Evolutionary conservation across 2,888 invertebrate species (phyloP).

Genomic region (Sesamia inferens): DNA sequence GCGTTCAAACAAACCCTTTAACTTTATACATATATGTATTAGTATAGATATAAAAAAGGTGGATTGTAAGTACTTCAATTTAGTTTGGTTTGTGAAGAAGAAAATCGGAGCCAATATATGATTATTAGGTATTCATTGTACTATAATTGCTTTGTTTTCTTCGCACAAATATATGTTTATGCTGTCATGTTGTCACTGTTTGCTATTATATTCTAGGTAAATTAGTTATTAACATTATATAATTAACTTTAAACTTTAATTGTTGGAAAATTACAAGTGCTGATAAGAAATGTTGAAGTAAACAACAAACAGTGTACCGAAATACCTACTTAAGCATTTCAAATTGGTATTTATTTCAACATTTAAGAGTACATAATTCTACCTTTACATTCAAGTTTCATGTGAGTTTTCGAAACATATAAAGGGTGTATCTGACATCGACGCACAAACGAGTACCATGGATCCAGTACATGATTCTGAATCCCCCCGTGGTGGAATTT

Average conservation of each 20-base stretch:
- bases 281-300: constrained; percentile 44
- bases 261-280: constrained; percentile 47
- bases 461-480: no score
- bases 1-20: no score
- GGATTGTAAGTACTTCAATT: no score
- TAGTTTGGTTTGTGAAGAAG: no score
- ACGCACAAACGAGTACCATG: no score
- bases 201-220: constrained; percentile 1
- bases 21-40: no score
- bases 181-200: constrained; percentile 27
- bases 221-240: constrained; percentile 11
- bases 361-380: neutral
- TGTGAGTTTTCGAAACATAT: neutral
- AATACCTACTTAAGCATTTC: constrained; percentile 2
- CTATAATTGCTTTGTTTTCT: constrained; percentile 3
- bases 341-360: neutral
- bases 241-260: constrained; percentile 18
- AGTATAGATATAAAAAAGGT: no score
- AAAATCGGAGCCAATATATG: neutral
- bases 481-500: no score
- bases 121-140: neutral
- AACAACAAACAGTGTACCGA: constrained; percentile 26
- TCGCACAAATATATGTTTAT: neutral
- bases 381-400: neutral
- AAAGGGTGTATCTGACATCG: no score